Evolutionary conservation across 2,113 vertebrate genomes (phyloP).

Genomic region (Apaloderma vittatum): DNA sequence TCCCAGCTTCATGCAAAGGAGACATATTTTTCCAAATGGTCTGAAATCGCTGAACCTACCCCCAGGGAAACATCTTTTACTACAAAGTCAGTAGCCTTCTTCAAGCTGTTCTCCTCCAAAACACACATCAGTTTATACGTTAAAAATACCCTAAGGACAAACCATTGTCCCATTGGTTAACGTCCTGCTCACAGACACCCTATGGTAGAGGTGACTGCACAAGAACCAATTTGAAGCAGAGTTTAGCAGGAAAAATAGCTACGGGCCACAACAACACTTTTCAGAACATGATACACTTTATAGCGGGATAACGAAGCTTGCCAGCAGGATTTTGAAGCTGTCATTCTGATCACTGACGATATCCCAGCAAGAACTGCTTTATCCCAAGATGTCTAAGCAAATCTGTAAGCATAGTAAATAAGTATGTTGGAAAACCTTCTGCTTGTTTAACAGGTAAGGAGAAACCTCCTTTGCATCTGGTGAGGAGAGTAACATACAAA

Average conservation of each 20-base stretch:
- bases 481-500: background rate
- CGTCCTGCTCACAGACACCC: background rate
- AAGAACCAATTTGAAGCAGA: background rate
- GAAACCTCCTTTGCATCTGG: background rate
- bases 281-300: background rate
- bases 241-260: background rate
- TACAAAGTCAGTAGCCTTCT: background rate
- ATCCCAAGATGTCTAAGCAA: background rate
- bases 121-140: background rate
- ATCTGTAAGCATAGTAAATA: background rate
- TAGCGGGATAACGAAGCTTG: background rate
- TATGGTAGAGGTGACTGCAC: background rate
- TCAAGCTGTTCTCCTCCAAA: background rate
- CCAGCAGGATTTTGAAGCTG: background rate
- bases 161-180: background rate
- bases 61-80: background rate
- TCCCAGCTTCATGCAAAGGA: background rate
- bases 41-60: background rate
- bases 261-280: background rate
- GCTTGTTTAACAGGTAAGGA: background rate
- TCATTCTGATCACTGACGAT: background rate
- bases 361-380: background rate
- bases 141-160: background rate
- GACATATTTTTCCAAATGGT: background rate
- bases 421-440: background rate